Conservation (phyloP, 2,797 vertebrate species). For the Sebastes paucispinis region DNA sequence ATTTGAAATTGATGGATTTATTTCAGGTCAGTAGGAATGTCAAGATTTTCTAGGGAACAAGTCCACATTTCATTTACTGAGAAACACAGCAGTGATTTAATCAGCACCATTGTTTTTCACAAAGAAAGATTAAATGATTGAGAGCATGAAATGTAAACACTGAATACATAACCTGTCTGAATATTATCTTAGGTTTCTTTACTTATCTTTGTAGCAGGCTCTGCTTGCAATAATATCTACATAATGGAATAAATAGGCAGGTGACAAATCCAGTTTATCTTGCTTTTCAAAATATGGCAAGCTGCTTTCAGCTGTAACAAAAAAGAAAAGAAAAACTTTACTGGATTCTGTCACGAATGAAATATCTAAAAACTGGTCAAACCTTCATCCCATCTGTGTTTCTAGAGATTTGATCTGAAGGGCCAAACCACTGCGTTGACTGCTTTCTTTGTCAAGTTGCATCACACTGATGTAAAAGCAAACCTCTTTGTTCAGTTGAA, state of each 20-base stretch:
- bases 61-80: background rate
- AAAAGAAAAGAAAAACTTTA: background rate
- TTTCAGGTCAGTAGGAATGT: slow-evolving; percentile 18
- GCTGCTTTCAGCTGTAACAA: background rate
- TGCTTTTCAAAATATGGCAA: background rate
- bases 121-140: background rate
- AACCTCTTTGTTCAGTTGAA: background rate
- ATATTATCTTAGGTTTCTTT: background rate
- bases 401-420: background rate
- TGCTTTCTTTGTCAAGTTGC: background rate
- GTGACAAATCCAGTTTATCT: background rate
- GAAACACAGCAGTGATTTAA: background rate
- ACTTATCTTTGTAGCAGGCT: background rate
- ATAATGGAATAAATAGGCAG: background rate
- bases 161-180: background rate
- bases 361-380: slow-evolving; percentile 2
- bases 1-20: background rate
- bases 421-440: background rate
- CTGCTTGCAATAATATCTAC: background rate
- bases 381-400: slow-evolving; percentile 6
- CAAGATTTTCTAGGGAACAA: slow-evolving; percentile 8
- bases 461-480: background rate
- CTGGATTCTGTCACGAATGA: background rate
- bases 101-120: background rate
- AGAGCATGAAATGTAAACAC: background rate